A percentile compares a stretch with the other conserved stretches of the same genome.
These are phyloP conservation scores for Sebastolobus altivelis DNA, from an alignment of 2,797 vertebrate species.

Conservation along the genomic window DNA sequence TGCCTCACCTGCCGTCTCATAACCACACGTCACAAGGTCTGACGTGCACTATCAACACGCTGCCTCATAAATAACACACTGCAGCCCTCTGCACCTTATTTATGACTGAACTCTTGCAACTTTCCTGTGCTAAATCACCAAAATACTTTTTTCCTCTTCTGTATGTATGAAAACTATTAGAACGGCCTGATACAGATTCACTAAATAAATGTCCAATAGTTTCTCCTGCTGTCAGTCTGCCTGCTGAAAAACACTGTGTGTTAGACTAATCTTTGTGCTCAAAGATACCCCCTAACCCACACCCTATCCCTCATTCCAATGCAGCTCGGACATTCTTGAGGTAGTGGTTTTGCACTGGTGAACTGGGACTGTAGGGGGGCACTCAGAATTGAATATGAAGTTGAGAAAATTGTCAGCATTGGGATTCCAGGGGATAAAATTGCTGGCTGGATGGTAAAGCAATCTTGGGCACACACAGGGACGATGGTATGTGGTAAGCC, in stretches of 20 bases:
- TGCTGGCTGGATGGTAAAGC: slow-evolving; percentile 73
- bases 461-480: slow-evolving; percentile 65
- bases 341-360: slow-evolving; percentile 74
- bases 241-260: slow-evolving; percentile 47
- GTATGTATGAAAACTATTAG: slow-evolving; percentile 28
- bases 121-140: slow-evolving; percentile 73
- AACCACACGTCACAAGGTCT: slow-evolving; percentile 51
- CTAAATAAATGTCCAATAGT: slow-evolving; percentile 44
- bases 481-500: slow-evolving; percentile 61
- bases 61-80: slow-evolving; percentile 65
- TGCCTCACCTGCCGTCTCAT: slow-evolving; percentile 55
- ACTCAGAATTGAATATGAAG: slow-evolving; percentile 71
- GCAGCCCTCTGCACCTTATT: slow-evolving; percentile 59
- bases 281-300: slow-evolving; percentile 70
- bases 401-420: slow-evolving; percentile 70
- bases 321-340: slow-evolving; percentile 72
- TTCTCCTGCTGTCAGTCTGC: slow-evolving; percentile 52
- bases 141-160: slow-evolving; percentile 27
- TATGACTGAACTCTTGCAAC: slow-evolving; percentile 57
- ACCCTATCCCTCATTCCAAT: slow-evolving; percentile 62
- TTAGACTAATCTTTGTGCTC: slow-evolving; percentile 60
- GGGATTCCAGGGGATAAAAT: slow-evolving; percentile 71
- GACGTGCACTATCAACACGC: slow-evolving; percentile 46
- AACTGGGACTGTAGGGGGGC: slow-evolving; percentile 61
- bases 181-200: slow-evolving; percentile 15